phyloP scores from a whole-genome alignment of 1,140 invertebrate genomes.

The Saccostrea cuccullata region DNA sequence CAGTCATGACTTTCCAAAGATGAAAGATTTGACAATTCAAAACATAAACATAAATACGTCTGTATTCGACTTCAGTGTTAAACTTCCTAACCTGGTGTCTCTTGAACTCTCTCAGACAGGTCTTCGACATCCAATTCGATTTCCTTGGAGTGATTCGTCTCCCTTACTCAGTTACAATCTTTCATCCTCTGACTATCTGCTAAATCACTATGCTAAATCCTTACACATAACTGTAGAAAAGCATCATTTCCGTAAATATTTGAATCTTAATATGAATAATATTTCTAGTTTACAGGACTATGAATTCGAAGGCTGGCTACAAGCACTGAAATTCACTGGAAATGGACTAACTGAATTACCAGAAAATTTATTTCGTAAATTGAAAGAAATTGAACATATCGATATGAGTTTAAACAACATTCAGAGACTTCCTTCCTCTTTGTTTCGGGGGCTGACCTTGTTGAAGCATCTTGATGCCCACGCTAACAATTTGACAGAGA shows the following conservation, averaged over 20 bases:
- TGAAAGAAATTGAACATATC: conserved; percentile 57
- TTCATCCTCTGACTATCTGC: not conserved
- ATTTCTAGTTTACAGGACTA: conserved; percentile 59
- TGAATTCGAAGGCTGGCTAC: conserved; percentile 58
- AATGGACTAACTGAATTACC: conserved; percentile 55
- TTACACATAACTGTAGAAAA: conserved; percentile 53
- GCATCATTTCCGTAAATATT: conserved; percentile 54
- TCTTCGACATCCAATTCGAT: not conserved
- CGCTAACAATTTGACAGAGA: conserved; percentile 44
- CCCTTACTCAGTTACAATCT: not conserved
- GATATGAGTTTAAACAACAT: conserved; percentile 59
- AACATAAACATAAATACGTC: not conserved
- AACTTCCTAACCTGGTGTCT: not conserved
- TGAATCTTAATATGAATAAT: conserved; percentile 58
- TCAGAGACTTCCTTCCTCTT: conserved; percentile 31
- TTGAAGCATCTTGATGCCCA: conserved; percentile 54
- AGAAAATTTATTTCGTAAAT: conserved; percentile 54
- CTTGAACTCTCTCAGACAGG: not conserved
- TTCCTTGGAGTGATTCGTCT: not conserved
- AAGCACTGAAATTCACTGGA: conserved; percentile 57
- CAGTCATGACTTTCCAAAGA: not conserved
- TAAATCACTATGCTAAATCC: conserved; percentile 57
- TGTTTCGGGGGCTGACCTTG: conserved; percentile 47
- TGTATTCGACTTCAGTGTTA: not conserved
- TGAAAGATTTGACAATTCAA: not conserved